Conservation (phyloP, 2,797 vertebrate species). For the Syngnathus rostellatus region DNA sequence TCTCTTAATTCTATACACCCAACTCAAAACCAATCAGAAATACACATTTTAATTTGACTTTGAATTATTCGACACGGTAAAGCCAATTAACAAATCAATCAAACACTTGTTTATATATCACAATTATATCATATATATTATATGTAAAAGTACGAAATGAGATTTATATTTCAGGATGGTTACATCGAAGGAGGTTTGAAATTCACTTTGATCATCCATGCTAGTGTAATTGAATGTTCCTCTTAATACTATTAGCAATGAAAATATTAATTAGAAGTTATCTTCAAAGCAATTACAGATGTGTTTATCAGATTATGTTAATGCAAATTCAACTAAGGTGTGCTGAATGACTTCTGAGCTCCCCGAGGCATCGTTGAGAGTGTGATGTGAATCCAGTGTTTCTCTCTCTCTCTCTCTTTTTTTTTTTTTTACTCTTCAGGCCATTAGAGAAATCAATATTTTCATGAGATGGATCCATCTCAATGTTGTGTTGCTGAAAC, state of each 20-base stretch:
- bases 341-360: conserved; percentile 26
- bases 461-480: conserved; percentile 49
- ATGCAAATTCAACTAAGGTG: conserved; percentile 34
- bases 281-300: conserved; percentile 27
- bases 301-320: conserved; percentile 41
- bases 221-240: conserved; percentile 15
- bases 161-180: no score
- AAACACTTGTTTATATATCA: no score
- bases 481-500: conserved; percentile 43
- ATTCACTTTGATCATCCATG: not conserved
- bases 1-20: no score
- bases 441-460: conserved; percentile 57
- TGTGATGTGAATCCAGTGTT: conserved; percentile 28
- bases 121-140: no score
- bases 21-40: no score
- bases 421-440: conserved; percentile 5
- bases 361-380: conserved; percentile 22
- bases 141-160: no score
- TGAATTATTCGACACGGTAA: no score
- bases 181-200: no score
- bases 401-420: not conserved
- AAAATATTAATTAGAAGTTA: conserved; percentile 26
- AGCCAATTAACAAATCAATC: no score
- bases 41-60: no score
- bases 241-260: conserved; percentile 21